Evolutionary conservation across 2,888 invertebrate genomes (phyloP).

Genomic region (Listrodromus nycthemerus): DNA sequence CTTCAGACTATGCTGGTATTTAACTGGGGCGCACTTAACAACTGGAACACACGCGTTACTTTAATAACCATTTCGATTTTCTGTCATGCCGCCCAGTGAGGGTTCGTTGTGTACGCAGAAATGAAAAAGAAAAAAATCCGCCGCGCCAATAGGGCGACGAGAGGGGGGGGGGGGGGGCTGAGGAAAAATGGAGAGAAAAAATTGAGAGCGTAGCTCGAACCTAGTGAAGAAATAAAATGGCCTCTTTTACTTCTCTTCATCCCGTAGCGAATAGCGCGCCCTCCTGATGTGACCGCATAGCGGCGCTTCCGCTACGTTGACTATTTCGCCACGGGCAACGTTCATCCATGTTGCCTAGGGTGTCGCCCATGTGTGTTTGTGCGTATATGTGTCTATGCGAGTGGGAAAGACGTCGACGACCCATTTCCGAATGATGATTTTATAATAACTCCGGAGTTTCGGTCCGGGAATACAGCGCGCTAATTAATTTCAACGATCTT

Average conservation of each 20-base stretch:
- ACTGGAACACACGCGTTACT: conserved; percentile 53
- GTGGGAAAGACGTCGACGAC: conserved; percentile 67
- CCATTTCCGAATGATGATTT: conserved; percentile 70
- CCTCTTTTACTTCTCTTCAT: conserved; percentile 46
- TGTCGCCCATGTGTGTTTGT: conserved; percentile 56
- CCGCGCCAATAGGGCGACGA: neutral
- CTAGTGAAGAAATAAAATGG: conserved; percentile 66
- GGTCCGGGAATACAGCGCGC: conserved; percentile 27
- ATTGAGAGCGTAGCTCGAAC: conserved; percentile 22
- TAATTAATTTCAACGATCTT: conserved; percentile 54
- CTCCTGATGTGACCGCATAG: conserved; percentile 38
- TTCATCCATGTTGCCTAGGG: conserved; percentile 46
- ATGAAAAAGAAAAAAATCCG: neutral
- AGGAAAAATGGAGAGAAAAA: conserved; percentile 5
- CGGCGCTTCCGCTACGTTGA: conserved; percentile 59
- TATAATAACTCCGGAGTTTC: conserved; percentile 63
- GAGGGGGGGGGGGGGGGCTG: too few species aligned
- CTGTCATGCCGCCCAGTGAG: conserved; percentile 67
- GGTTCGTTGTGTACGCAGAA: neutral
- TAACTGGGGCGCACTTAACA: conserved; percentile 21
- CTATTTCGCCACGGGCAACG: conserved; percentile 55
- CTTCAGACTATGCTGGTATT: neutral
- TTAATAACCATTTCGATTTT: conserved; percentile 76
- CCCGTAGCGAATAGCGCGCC: conserved; percentile 20
- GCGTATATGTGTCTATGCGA: conserved; percentile 32